phyloP scores from a whole-genome alignment of 2,113 vertebrate genomes.

The Sminthopsis crassicaudata region DNA sequence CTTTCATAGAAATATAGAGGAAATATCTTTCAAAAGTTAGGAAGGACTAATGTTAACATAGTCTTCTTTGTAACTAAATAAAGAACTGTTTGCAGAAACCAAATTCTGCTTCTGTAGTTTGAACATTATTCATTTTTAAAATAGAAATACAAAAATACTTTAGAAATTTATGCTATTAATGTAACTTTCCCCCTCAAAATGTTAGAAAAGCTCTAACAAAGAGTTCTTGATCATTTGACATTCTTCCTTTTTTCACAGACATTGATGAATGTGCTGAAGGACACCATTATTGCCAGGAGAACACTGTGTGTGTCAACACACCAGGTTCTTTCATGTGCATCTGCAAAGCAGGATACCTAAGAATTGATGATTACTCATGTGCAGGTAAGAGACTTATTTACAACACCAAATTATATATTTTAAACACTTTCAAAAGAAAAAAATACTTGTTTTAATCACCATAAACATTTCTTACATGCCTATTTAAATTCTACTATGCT shows the following conservation, averaged over 20 bases:
- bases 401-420: neutral
- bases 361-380: slow-evolving; percentile 98
- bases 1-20: slow-evolving; percentile 46
- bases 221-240: slow-evolving; percentile 19
- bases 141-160: slow-evolving; percentile 32
- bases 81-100: slow-evolving; percentile 62
- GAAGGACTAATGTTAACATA: slow-evolving; percentile 60
- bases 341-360: slow-evolving; percentile 96
- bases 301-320: slow-evolving; percentile 97
- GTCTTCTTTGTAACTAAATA: slow-evolving; percentile 57
- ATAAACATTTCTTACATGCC: neutral
- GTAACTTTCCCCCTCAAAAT: slow-evolving; percentile 13
- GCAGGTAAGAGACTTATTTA: slow-evolving; percentile 88
- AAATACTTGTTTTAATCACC: neutral
- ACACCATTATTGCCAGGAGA: slow-evolving; percentile 97
- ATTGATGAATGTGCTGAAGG: slow-evolving; percentile 97
- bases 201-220: neutral
- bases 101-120: slow-evolving; percentile 52
- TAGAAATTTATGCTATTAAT: slow-evolving; percentile 32
- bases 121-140: slow-evolving; percentile 57
- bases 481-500: neutral
- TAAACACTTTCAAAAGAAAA: slow-evolving; percentile 8
- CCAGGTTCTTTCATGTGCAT: slow-evolving; percentile 98
- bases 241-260: slow-evolving; percentile 84
- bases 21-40: slow-evolving; percentile 65